A percentile compares a stretch with the other conserved stretches of the same genome.
Evolutionary conservation across 2,113 vertebrate species (phyloP).

Genomic region (Actenoides lindsayi): DNA sequence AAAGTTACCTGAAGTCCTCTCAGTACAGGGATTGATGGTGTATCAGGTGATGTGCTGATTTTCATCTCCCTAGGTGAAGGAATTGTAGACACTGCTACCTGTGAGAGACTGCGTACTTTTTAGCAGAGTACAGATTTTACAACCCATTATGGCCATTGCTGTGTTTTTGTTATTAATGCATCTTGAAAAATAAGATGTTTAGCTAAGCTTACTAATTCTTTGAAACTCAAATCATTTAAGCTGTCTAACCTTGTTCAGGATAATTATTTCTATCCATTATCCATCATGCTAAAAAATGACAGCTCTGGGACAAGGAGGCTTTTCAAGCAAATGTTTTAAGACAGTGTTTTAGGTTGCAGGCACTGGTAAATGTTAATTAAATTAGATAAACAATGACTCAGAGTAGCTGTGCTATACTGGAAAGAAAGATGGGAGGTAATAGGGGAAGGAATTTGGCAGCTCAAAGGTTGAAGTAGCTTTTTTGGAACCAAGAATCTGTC

Average conservation of each 20-base stretch:
- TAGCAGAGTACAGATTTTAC: constrained; percentile 20
- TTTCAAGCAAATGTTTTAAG: constrained; percentile 83
- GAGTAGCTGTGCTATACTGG: constrained; percentile 64
- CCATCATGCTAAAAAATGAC: constrained; percentile 80
- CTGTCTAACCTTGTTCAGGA: constrained; percentile 76
- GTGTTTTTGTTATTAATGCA: constrained; percentile 54
- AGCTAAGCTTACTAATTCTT: constrained; percentile 76
- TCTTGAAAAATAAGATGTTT: constrained; percentile 78
- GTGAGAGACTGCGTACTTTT: background rate
- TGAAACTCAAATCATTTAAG: constrained; percentile 79
- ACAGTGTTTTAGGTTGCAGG: constrained; percentile 77
- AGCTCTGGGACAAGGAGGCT: constrained; percentile 78
- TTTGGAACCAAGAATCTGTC: constrained; percentile 35
- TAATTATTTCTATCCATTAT: constrained; percentile 83
- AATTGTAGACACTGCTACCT: constrained; percentile 71
- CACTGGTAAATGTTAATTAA: constrained; percentile 80
- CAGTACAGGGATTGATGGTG: constrained; percentile 61
- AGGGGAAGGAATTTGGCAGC: constrained; percentile 54
- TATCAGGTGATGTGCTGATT: constrained; percentile 66
- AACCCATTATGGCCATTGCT: background rate
- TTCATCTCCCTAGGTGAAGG: constrained; percentile 75
- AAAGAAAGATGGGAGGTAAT: constrained; percentile 53
- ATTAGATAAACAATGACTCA: constrained; percentile 83
- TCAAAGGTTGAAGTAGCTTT: constrained; percentile 61
- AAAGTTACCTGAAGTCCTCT: constrained; percentile 75